Base-by-base conservation (phyloP, 2,888 invertebrate species). In the Cotesia congregata region DNA sequence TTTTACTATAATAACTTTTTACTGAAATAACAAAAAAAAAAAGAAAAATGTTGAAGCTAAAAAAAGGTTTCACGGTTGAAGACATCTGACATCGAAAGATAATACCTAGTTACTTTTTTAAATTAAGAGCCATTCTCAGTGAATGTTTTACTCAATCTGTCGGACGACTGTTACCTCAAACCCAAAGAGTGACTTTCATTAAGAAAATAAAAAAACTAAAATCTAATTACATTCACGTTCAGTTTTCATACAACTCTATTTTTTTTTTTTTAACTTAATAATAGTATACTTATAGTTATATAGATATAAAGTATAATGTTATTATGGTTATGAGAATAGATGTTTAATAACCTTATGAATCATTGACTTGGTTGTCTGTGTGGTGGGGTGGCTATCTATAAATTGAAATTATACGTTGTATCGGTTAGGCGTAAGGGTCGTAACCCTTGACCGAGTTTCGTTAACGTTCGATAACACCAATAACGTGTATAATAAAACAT, bases 321-420 rank as follows among this genome's bases (percentile, higher is more conserved):
- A 30, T 30, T 30, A 30, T 30, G 3, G 30, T 30, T 30, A 30
- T 30, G 30, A 30, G 30, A 30, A 30, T 30, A 3, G 30, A 30
- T 30, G 38, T 65, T 38, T 12, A 12, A 30, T 65, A 4, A 65
- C 6, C 20, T 1, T 9, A 30, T 65, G 65, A 20, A 30, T 65
- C 65, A 65, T 12, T 50, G 50, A 12, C 50, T 50, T 12, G 30
- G 6, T 65, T 17, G 12, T 30, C 61, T 59, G 61, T 65, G 5
- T 20, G 72, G 72, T 41, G 20, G 40, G 41, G 67, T 71, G 61
- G 50, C n/a, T 50, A 72, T 67, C 81, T 78, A 83, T 86, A 83
- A 85, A 84, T 85, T 78, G 83, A 83, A 85, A 84, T 85, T 85
- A 84, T 81, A 77, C 77, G 80, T 82, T 81, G 83, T 84, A 81